These are phyloP conservation scores for Thera obeliscata DNA, from an alignment of 2,888 invertebrate genomes.

Conservation along the genomic window DNA sequence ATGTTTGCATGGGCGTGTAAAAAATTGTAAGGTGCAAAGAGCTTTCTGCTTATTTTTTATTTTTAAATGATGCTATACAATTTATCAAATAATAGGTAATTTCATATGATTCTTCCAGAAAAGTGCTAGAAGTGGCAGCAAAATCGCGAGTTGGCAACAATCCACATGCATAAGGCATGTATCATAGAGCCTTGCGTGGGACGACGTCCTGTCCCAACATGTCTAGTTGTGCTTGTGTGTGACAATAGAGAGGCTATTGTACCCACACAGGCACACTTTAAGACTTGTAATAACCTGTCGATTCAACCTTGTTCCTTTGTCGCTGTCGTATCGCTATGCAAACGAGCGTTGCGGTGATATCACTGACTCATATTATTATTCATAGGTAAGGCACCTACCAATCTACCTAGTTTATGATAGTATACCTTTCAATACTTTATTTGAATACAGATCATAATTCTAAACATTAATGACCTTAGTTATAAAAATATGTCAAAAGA, in stretches of 20 bases:
- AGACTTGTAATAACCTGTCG: conserved; percentile 78
- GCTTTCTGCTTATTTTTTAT: too few species aligned
- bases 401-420: background rate
- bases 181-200: conserved; percentile 32
- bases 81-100: too few species aligned
- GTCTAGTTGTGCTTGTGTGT: conserved; percentile 38
- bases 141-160: background rate
- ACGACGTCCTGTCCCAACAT: conserved; percentile 55
- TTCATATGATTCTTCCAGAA: background rate
- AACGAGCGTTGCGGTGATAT: conserved; percentile 66
- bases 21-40: too few species aligned
- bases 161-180: conserved; percentile 3
- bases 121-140: background rate
- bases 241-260: conserved; percentile 39
- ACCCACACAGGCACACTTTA: conserved; percentile 51
- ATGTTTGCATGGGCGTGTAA: too few species aligned
- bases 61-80: too few species aligned
- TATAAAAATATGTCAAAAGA: too few species aligned
- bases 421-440: too few species aligned
- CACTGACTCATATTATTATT: conserved; percentile 56
- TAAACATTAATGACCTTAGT: too few species aligned
- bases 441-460: too few species aligned
- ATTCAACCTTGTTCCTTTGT: conserved; percentile 73
- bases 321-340: conserved; percentile 67
- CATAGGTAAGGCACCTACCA: background rate